Conservation (phyloP, 92 coral and sea anemone species). For the Bergia puertoricense region DNA sequence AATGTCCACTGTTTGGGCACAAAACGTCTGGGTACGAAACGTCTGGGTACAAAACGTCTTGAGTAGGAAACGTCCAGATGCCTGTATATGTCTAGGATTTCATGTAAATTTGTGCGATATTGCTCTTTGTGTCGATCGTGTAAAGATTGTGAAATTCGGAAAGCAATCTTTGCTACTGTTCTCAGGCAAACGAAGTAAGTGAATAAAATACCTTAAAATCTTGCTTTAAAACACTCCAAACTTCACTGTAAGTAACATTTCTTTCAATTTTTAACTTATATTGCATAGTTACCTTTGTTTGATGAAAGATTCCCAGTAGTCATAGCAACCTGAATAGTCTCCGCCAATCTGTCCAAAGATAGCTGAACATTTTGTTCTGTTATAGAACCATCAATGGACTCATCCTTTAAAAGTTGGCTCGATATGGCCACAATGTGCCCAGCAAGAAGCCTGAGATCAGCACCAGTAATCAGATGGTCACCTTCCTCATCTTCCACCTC, state of each 20-base stretch:
- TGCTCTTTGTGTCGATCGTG: no score
- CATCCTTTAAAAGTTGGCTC: constrained; percentile 41
- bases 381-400: constrained; percentile 14
- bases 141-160: no score
- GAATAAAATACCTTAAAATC: no score
- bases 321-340: constrained; percentile 86
- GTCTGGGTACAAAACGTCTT: no score
- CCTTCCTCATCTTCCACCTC: constrained; percentile 94
- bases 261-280: not conserved
- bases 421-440: constrained; percentile 51
- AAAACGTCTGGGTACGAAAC: no score
- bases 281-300: constrained; percentile 61
- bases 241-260: not conserved
- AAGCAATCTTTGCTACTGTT: no score
- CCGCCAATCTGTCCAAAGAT: constrained; percentile 89
- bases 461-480: constrained; percentile 67
- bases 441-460: constrained; percentile 64
- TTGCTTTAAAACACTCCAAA: no score
- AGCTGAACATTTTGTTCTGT: constrained; percentile 63
- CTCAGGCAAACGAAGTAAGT: no score
- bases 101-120: no score
- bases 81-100: no score
- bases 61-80: no score
- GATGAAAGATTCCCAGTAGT: constrained; percentile 95
- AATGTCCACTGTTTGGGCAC: no score